These are phyloP conservation scores for Hexactinellida sp. DNA, from an alignment of 37 sponge, comb jelly and placozoan genomes.

Conservation along the genomic window DNA sequence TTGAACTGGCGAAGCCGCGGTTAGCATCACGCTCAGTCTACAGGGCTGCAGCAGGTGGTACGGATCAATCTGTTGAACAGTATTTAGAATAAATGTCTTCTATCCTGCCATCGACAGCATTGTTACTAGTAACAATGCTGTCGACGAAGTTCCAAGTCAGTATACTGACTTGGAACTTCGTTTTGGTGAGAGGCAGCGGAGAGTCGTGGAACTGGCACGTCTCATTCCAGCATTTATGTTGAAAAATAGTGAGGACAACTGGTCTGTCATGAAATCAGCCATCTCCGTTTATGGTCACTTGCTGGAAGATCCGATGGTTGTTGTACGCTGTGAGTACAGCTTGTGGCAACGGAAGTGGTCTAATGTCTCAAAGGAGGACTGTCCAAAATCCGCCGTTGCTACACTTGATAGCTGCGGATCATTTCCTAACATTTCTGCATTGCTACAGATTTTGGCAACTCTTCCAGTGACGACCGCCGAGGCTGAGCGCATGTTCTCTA, in stretches of 20 bases:
- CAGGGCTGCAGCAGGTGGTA: constrained; percentile 10
- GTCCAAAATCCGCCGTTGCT: constrained; percentile 14
- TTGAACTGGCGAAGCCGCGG: constrained; percentile 13
- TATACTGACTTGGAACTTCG: constrained; percentile 17
- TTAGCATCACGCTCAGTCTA: constrained; percentile 17
- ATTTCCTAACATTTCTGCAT: not conserved
- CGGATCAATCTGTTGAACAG: constrained; percentile 8
- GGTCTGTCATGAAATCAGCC: not conserved
- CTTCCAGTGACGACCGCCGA: constrained; percentile 22
- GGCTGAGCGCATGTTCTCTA: constrained; percentile 24
- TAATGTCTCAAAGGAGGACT: not conserved
- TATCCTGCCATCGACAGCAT: constrained; percentile 15
- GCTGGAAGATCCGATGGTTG: constrained; percentile 9
- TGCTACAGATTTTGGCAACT: constrained; percentile 16
- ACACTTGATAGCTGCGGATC: not conserved
- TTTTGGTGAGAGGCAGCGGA: constrained; percentile 7
- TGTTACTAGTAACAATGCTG: too few species aligned
- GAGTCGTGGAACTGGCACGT: constrained; percentile 8
- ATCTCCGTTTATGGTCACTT: constrained; percentile 13
- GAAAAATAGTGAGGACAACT: constrained; percentile 17
- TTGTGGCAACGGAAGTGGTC: constrained; percentile 16
- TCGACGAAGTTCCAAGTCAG: constrained; percentile 13
- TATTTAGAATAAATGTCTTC: constrained; percentile 11
- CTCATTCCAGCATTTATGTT: constrained; percentile 12
- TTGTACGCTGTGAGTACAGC: not conserved